Evolutionary conservation across 1,140 invertebrate species (phyloP).

Genomic region (Drosophila murphyi): DNA sequence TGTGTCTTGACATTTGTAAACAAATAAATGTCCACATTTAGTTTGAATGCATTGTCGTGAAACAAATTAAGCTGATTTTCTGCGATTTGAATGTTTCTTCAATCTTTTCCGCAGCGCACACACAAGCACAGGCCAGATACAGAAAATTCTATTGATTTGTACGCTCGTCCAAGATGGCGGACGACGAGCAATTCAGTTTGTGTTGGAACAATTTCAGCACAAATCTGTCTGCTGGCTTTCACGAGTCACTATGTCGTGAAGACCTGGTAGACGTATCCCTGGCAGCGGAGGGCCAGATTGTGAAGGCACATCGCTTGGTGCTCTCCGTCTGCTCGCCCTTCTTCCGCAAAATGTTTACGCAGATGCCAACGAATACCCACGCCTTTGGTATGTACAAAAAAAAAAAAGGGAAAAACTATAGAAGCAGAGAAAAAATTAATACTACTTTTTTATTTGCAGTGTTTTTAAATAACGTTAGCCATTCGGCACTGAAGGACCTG

Average conservation of each 20-base stretch:
- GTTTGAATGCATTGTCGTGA: background rate
- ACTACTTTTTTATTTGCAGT: slow-evolving; percentile 85
- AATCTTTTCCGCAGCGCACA: slow-evolving; percentile 22
- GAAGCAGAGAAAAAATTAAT: background rate
- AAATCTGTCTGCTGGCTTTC: slow-evolving; percentile 90
- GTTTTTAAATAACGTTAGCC: slow-evolving; percentile 93
- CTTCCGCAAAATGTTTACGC: slow-evolving; percentile 92
- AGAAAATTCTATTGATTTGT: slow-evolving; percentile 79
- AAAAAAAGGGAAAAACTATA: background rate
- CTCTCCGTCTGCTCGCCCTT: slow-evolving; percentile 94
- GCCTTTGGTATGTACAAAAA: slow-evolving; percentile 85
- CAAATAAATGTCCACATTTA: slow-evolving; percentile 41
- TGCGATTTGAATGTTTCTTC: slow-evolving; percentile 23
- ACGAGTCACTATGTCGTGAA: slow-evolving; percentile 90
- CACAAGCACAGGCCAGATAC: slow-evolving; percentile 60
- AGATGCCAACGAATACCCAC: slow-evolving; percentile 87
- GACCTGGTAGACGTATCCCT: slow-evolving; percentile 93
- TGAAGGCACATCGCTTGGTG: slow-evolving; percentile 93
- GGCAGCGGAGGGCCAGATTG: slow-evolving; percentile 91
- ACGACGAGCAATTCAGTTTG: slow-evolving; percentile 90
- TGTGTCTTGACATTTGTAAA: slow-evolving; percentile 53
- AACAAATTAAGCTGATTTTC: slow-evolving; percentile 18
- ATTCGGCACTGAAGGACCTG: slow-evolving; percentile 90
- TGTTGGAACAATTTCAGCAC: slow-evolving; percentile 92
- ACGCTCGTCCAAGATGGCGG: slow-evolving; percentile 86